Conservation (phyloP, 1,140 invertebrate genomes). For the Pogonognathellus flavescens region DNA sequence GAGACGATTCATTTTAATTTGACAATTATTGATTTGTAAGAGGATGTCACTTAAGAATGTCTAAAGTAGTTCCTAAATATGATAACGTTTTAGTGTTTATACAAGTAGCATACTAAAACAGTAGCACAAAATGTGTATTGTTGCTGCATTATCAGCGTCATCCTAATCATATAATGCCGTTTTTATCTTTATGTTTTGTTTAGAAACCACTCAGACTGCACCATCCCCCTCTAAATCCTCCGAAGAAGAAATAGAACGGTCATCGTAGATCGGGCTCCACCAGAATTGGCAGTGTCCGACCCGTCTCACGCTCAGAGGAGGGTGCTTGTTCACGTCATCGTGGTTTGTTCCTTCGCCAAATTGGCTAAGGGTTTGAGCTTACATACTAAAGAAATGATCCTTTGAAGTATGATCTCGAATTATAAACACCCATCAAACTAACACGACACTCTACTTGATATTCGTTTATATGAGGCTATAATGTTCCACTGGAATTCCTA, state of each 20-base stretch:
- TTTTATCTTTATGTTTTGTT: no score
- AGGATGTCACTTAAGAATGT: no score
- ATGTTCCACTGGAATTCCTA: no score
- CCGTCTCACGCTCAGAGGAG: slow-evolving; percentile 62
- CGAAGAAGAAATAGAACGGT: slow-evolving; percentile 57
- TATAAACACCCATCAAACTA: not conserved
- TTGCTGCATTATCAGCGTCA: no score
- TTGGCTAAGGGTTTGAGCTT: slow-evolving; percentile 62
- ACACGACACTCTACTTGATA: not conserved
- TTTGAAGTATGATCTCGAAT: slow-evolving; percentile 65
- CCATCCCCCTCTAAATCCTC: slow-evolving; percentile 54
- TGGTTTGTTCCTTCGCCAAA: slow-evolving; percentile 64
- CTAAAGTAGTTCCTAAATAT: no score
- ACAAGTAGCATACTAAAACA: no score
- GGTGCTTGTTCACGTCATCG: slow-evolving; percentile 60
- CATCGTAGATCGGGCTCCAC: slow-evolving; percentile 52
- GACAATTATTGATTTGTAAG: no score
- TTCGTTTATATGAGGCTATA: no score
- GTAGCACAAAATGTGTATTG: no score
- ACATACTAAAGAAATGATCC: slow-evolving; percentile 65
- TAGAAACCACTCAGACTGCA: slow-evolving; percentile 58
- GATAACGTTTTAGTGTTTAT: no score
- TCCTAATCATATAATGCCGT: no score
- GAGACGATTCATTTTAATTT: no score
- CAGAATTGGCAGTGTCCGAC: not conserved